These are phyloP conservation scores for Gobio occitaniae DNA, from an alignment of 2,797 vertebrate species.

Conservation along the genomic window DNA sequence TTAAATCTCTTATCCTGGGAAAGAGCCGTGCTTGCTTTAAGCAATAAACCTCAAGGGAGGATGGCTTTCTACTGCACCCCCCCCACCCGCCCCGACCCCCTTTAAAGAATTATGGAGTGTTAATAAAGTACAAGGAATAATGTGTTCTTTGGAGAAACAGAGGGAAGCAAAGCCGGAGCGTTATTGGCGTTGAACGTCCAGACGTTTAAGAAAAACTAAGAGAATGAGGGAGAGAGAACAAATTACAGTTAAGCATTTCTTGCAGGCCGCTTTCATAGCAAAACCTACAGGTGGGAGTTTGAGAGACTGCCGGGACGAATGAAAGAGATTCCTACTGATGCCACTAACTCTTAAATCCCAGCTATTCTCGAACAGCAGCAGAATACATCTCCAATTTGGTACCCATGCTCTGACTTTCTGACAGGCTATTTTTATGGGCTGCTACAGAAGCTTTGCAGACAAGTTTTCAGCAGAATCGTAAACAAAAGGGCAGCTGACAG, in stretches of 20 bases:
- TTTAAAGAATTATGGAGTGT: constrained; percentile 72
- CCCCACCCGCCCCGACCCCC: constrained; percentile 48
- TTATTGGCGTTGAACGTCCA: constrained; percentile 55
- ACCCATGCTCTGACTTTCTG: constrained; percentile 59
- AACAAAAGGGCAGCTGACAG: constrained; percentile 48
- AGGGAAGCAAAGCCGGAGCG: constrained; percentile 63
- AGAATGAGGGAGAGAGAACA: not conserved
- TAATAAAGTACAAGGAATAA: constrained; percentile 78
- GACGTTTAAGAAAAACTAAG: constrained; percentile 47
- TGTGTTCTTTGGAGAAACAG: constrained; percentile 67
- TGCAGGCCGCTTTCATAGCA: constrained; percentile 50
- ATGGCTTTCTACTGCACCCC: constrained; percentile 67
- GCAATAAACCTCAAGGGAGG: constrained; percentile 77
- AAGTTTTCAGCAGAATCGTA: constrained; percentile 32
- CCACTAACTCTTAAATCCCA: constrained; percentile 49
- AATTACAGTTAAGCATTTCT: constrained; percentile 1
- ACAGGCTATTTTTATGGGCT: constrained; percentile 59
- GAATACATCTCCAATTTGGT: constrained; percentile 60
- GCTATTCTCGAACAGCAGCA: constrained; percentile 57
- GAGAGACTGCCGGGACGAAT: constrained; percentile 48
- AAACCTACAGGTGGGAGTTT: constrained; percentile 57
- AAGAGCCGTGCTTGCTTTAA: constrained; percentile 76
- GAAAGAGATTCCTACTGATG: constrained; percentile 53
- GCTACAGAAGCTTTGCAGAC: constrained; percentile 49
- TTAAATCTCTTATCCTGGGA: constrained; percentile 79